Evolutionary conservation across 2,888 invertebrate genomes (phyloP), one percentile per base, ranked within the genome.

Genomic region (Craniophora ligustri): DNA sequence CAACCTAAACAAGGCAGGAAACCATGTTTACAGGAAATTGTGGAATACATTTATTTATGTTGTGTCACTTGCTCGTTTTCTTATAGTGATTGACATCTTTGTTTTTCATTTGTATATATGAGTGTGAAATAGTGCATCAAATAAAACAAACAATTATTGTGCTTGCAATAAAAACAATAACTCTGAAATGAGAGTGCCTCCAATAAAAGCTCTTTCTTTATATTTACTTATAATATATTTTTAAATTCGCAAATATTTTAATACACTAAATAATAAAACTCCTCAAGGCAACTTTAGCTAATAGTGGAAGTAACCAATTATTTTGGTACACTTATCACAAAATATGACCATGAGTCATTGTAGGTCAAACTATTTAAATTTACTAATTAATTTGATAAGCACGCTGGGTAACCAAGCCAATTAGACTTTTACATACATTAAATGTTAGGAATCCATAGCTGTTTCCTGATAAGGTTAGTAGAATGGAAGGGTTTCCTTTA

Each of bases 291-390:
- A 48, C 11, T 31, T 19, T 6, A 6, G 28, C 28, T 34, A 41
- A 16, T 5, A 31, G 14, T 68, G 55, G 64, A 68, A 54, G 63
- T 41, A 32, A 49, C 32, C 19, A 69, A 51, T 62, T 69, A 48
- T 57, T 65, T 70, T 38, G 14, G 10, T 50, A 38, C 36, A 49
- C 42, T 57, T 71, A 65, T 59, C 67, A 66, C 15, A 35, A 32
- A 50, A 41, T 56, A 48, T 51, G 65, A 14, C 65, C 45, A 1
- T 65, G 58, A 66, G 51, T 54, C 53, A 54, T 65, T 65, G 51
- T 70, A 59, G 71, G 74, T 56, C 60, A 58, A n/a, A 48, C 42
- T 68, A 69, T 68, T 73, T 72, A 55, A 58, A 75, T 55, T 41
- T 54, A 66, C 54, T 61, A 40, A 65, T 61, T 75, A 59, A 59